Percentiles rank a stretch among this genome's conserved stretches.
These are phyloP conservation scores for Gastracanthus pulcherrimus DNA, from an alignment of 2,888 invertebrate genomes.

Conservation along the genomic window DNA sequence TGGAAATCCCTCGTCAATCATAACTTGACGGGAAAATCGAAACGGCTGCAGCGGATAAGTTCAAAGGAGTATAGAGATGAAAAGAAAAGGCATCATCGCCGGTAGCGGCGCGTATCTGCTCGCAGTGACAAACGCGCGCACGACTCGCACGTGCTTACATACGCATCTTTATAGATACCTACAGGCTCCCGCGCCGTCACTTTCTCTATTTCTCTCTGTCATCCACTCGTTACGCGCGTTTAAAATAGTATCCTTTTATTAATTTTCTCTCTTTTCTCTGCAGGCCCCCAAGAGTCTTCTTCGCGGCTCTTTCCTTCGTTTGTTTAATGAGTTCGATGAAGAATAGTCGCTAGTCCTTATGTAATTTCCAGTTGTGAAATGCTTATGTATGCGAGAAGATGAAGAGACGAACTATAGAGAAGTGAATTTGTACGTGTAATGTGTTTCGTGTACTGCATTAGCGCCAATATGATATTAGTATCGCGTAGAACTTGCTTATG, in stretches of 20 bases:
- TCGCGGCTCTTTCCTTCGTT: not conserved
- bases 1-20: constrained; percentile 13
- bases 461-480: too few species aligned
- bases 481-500: not conserved
- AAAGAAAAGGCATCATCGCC: constrained; percentile 4
- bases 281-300: not conserved
- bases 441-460: not conserved
- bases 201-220: constrained; percentile 44
- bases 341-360: not conserved
- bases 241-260: constrained; percentile 1
- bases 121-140: constrained; percentile 2
- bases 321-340: constrained; percentile 15
- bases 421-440: not conserved
- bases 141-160: not conserved
- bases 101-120: not conserved
- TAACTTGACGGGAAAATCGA: not conserved
- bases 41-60: not conserved
- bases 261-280: not conserved
- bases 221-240: constrained; percentile 2
- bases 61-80: not conserved
- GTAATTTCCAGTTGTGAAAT: constrained; percentile 12
- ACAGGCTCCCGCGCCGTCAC: not conserved
- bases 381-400: not conserved
- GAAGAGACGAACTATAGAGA: not conserved
- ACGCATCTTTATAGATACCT: not conserved